A percentile compares a stretch with the other conserved stretches of the same genome.
Conservation (phyloP, 1,140 invertebrate species). For the Acromyrmex echinatior region DNA sequence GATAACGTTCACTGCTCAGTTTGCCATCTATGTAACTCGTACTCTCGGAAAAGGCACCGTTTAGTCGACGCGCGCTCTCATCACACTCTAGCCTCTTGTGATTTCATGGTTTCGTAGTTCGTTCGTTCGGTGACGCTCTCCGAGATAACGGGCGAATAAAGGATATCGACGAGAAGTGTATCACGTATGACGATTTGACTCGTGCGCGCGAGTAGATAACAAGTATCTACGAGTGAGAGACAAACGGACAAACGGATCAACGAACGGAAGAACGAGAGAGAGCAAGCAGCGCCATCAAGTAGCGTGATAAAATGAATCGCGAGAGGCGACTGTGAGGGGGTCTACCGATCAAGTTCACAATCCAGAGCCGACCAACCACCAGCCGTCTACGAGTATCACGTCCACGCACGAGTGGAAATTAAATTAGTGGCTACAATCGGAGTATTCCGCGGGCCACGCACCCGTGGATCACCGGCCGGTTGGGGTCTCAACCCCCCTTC, state of each 20-base stretch:
- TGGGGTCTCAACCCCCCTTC: not conserved
- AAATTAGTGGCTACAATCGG: conserved; percentile 67
- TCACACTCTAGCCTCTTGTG: not conserved
- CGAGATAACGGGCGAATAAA: conserved; percentile 11
- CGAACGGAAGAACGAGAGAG: not conserved
- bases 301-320: conserved; percentile 75
- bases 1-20: no score
- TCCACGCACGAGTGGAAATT: conserved; percentile 73
- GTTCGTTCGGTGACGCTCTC: conserved; percentile 31
- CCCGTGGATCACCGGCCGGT: conserved; percentile 58
- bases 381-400: conserved; percentile 43
- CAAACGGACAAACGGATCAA: not conserved
- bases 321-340: conserved; percentile 63
- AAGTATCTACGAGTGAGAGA: not conserved
- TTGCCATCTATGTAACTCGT: not conserved
- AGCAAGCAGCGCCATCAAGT: conserved; percentile 70
- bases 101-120: conserved; percentile 2
- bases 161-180: not conserved
- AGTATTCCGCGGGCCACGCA: conserved; percentile 51
- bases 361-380: not conserved
- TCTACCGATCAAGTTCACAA: not conserved
- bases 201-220: not conserved
- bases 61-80: not conserved
- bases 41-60: not conserved
- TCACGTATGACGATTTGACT: not conserved